A percentile compares a stretch with the other conserved stretches of the same genome.
phyloP scores from a whole-genome alignment of 2,113 vertebrate species.

The Apistogramma diplotaenia region DNA sequence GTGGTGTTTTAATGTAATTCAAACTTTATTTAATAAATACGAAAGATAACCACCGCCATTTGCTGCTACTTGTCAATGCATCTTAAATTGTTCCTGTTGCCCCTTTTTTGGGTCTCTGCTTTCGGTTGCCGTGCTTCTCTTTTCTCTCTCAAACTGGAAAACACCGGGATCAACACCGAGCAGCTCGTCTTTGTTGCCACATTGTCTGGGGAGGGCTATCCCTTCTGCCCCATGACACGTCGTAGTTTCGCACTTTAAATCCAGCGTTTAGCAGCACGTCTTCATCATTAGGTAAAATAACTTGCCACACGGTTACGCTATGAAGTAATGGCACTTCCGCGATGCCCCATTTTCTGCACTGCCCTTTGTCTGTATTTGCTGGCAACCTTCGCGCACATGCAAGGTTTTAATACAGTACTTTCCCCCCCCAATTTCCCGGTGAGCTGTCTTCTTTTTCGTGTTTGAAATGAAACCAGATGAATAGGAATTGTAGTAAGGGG shows the following conservation, averaged over 20 bases:
- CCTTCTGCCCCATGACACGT: constrained; percentile 31
- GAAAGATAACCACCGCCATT: not conserved
- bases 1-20: not conserved
- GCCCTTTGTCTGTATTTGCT: constrained; percentile 30
- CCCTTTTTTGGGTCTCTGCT: not conserved
- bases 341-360: not conserved
- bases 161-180: not conserved
- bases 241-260: not conserved
- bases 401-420: not conserved
- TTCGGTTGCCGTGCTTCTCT: not conserved
- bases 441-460: not conserved
- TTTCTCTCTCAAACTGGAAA: not conserved
- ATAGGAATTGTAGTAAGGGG: not conserved
- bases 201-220: constrained; percentile 11
- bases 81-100: not conserved
- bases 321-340: not conserved
- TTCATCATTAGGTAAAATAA: not conserved
- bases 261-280: not conserved
- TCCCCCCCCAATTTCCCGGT: not conserved
- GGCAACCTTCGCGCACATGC: not conserved
- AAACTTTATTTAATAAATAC: not conserved
- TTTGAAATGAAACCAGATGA: not conserved
- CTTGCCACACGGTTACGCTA: not conserved
- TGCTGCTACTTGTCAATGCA: rapidly evolving
- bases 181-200: constrained; percentile 2